Base-by-base conservation (phyloP, 2,797 vertebrate species). In the Amphiprion clarkii region DNA sequence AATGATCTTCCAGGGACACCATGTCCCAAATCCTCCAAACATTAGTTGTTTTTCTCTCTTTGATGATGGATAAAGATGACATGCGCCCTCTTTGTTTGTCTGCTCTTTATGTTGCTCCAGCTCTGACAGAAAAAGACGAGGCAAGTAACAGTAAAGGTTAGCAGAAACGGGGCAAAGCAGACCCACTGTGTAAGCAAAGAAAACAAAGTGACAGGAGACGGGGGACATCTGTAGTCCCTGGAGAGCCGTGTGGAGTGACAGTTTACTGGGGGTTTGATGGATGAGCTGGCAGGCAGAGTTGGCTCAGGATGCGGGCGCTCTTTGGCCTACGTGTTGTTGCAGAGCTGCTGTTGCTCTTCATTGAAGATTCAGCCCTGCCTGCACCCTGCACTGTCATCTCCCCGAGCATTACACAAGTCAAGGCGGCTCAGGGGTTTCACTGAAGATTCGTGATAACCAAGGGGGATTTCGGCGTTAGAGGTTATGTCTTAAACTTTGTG, bases 231-330 rank as follows among this genome's bases (percentile, higher is more conserved):
- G 53, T 31, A 21, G 51, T 67, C 75, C 58, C 74, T 54, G 67
- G 75, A 71, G 71, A 77, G 72, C 54, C 67, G 54, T 66, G 29
- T 55, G 75, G 74, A 78, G 65, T 80, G 85, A 83, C 83, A 67
- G 71, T 74, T 85, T 48, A 36, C 60, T 17, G 53, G 65, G 0
- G 73, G 55, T 68, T 84, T 90, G 85, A 90, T 86, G 75, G 88
- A 91, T 91, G 78, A 85, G 82, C 46, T 16, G 4, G 33, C 19
- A 6, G 60, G 48, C 48, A 46, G 74, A 74, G 65, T 10, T 59
- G 79, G 81, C 62, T 59, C 51, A 54, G 77, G 60, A 72, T 76
- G 40, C 44, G 56, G 65, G 2, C 5, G 21, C 67, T 79, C 73
- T 67, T 29, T 83, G 79, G 49, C 79, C 77, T 74, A 29, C 39